Conservation (phyloP, 2,797 vertebrate genomes). For the Hapalemur alaotrensis region DNA sequence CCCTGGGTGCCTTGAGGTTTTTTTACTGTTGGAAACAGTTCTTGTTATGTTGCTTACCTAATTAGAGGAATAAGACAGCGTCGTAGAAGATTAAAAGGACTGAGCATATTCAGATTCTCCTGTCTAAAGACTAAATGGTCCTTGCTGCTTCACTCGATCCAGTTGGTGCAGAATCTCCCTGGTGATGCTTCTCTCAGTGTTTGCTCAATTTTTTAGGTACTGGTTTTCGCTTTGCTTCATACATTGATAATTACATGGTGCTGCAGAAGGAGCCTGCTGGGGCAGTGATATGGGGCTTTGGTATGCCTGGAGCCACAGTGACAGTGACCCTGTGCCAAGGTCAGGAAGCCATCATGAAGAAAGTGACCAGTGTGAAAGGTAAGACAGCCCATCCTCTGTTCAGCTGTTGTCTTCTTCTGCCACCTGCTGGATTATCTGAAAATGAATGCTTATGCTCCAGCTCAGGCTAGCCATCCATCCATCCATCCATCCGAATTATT, state of each 20-base stretch:
- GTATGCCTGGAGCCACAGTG: constrained; percentile 78
- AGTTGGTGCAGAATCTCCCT: background rate
- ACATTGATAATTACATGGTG: constrained; percentile 92
- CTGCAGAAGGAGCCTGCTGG: constrained; percentile 90
- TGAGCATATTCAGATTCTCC: background rate
- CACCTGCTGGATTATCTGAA: constrained; percentile 73
- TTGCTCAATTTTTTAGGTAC: constrained; percentile 70
- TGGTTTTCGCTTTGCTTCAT: constrained; percentile 89
- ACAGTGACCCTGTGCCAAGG: constrained; percentile 78
- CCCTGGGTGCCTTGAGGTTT: background rate
- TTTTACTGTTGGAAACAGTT: background rate
- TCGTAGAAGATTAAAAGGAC: background rate
- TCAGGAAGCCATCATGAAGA: constrained; percentile 58
- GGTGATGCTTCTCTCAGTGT: background rate
- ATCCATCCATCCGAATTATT: background rate
- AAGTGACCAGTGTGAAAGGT: constrained; percentile 79
- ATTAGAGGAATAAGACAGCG: background rate
- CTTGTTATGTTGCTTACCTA: background rate
- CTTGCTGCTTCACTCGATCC: background rate
- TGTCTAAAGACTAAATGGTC: background rate
- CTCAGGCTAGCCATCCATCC: background rate
- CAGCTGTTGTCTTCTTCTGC: constrained; percentile 70
- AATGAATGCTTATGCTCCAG: background rate
- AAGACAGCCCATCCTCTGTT: constrained; percentile 18
- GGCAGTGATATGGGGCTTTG: constrained; percentile 92